phyloP scores from a whole-genome alignment of 2,888 invertebrate species.

The Neria commutata region DNA sequence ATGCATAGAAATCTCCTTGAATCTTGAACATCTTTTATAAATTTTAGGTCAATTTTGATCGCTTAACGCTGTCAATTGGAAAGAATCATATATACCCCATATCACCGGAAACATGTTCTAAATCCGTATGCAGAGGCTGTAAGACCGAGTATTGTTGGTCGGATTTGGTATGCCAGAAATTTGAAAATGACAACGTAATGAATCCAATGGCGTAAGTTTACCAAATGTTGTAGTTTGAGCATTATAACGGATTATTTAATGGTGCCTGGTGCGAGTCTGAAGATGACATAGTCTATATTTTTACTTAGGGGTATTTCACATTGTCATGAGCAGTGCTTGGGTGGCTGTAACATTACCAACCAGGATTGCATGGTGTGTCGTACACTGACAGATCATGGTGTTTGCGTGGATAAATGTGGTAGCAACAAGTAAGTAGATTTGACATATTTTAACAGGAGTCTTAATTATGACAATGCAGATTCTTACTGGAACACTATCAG shows the following conservation, averaged over 20 bases:
- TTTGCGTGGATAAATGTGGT: slow-evolving; percentile 72
- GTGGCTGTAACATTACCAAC: slow-evolving; percentile 69
- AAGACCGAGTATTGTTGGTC: slow-evolving; percentile 55
- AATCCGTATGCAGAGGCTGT: slow-evolving; percentile 48
- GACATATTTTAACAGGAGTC: too few species aligned
- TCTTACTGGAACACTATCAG: slow-evolving; percentile 43
- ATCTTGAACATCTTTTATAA: neutral
- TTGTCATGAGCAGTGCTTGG: slow-evolving; percentile 80
- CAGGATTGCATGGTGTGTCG: too few species aligned
- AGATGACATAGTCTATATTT: neutral
- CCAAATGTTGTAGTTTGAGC: neutral
- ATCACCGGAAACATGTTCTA: slow-evolving; percentile 34
- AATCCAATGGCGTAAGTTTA: slow-evolving; percentile 39
- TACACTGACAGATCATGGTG: slow-evolving; percentile 71
- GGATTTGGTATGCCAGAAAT: slow-evolving; percentile 51
- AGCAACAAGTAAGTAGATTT: neutral
- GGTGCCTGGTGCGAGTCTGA: neutral
- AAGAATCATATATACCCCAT: slow-evolving; percentile 45
- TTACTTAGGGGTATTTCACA: slow-evolving; percentile 33
- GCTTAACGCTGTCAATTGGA: slow-evolving; percentile 47
- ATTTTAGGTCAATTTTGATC: slow-evolving; percentile 54
- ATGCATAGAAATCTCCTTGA: neutral
- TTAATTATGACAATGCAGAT: too few species aligned
- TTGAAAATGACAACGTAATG: slow-evolving; percentile 50
- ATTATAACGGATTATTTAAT: neutral